Evolutionary conservation across 2,113 vertebrate species (phyloP), one percentile per base, ranked within the genome.

Genomic region (Pipa parva): DNA sequence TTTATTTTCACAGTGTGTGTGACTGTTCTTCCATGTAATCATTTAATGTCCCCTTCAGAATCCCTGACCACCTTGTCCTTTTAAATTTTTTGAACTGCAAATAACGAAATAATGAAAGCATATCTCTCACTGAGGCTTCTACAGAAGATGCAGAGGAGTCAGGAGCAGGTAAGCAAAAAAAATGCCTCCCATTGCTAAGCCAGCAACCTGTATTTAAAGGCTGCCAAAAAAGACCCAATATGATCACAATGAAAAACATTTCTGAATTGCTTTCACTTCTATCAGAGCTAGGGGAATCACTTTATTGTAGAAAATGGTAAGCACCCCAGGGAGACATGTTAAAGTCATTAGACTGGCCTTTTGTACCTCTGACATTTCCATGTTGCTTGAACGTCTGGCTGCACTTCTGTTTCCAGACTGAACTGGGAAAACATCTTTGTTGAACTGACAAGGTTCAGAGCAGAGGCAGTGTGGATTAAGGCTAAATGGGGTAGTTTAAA

Each of bases 1-100:
- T 67, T 64, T 65, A 45, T 66, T 68, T 45, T 54, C 45, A 70
- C 58, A 70, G 61, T 60, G 57, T 45, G 29, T 69, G 33, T 45
- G 57, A 60, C 66, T 26, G 58, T 54, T 70, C 58, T 70, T 70
- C 66, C 66, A 70, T 70, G 58, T 70, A 70, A 70, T 49, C 60
- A 70, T 61, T 70, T 70, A 70, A 70, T 69, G 65, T 69, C 46
- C 57, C 65, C 57, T 52, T 69, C 65, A 54, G 58, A 49, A 70
- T 61, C 66, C 15, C 49, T 54, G 57, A 70, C 66, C 46, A 54
- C 42, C 50, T 57, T 31, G 36, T 61, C 58, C 15, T 39, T 70
- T 61, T 25, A 70, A 54, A 70, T 70, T 42, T 52, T 45, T 36
- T 70, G 66, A 54, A 70, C 57, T 15, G 48, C 58, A 52, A 61